phyloP scores from a whole-genome alignment of 1,140 invertebrate genomes.

The Drosophila lini region DNA sequence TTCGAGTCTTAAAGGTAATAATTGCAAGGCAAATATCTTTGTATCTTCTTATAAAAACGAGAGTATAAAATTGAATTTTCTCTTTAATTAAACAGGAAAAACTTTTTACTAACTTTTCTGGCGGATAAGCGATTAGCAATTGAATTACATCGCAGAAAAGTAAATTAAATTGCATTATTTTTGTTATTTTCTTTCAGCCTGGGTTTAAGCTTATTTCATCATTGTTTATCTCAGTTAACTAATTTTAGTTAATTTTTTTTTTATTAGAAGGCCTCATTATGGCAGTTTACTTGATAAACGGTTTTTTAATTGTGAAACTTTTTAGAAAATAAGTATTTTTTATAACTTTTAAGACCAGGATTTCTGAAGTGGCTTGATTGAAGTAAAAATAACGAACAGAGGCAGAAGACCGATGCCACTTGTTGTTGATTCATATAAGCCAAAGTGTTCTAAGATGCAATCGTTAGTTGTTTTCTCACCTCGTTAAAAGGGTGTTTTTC shows the following conservation, averaged over 20 bases:
- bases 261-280: neutral
- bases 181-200: neutral
- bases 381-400: too few species aligned
- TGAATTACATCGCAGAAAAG: neutral
- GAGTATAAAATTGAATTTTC: neutral
- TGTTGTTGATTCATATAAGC: too few species aligned
- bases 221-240: neutral
- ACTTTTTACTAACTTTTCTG: neutral
- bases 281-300: neutral
- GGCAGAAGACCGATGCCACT: too few species aligned
- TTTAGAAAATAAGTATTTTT: neutral
- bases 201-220: neutral
- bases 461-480: too few species aligned
- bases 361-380: too few species aligned
- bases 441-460: too few species aligned
- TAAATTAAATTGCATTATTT: neutral
- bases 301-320: neutral
- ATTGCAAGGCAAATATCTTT: constrained; percentile 11
- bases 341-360: too few species aligned
- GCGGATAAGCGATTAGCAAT: neutral
- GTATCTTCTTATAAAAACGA: neutral
- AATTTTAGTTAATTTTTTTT: neutral
- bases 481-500: too few species aligned
- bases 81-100: neutral
- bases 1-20: neutral